Conservation (phyloP, 2,797 vertebrate genomes). For the Selene dorsalis region DNA sequence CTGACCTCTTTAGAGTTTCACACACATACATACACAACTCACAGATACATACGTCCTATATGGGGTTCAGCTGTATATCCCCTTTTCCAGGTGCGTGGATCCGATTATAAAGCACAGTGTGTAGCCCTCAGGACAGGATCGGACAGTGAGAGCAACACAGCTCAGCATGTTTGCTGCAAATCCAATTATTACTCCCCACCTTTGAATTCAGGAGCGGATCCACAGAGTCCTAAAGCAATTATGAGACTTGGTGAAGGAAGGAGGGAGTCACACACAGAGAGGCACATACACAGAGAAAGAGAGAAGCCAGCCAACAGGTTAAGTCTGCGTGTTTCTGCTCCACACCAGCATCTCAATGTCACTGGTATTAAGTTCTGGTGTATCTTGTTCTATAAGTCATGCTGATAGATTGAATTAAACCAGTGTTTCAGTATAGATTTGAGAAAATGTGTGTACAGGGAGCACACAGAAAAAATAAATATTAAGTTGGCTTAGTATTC, state of each 20-base stretch:
- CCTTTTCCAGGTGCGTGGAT: constrained; percentile 76
- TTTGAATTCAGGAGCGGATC: constrained; percentile 90
- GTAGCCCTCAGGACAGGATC: constrained; percentile 83
- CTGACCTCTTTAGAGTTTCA: constrained; percentile 21
- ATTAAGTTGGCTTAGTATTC: background rate
- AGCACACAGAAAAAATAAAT: background rate
- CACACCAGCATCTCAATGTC: constrained; percentile 46
- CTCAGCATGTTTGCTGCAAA: constrained; percentile 92
- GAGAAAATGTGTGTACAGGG: background rate
- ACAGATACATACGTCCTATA: constrained; percentile 39
- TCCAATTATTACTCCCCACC: constrained; percentile 90
- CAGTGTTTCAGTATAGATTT: background rate
- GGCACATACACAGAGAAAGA: constrained; percentile 26
- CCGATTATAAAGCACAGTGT: constrained; percentile 80
- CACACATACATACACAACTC: constrained; percentile 22
- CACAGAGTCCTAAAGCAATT: constrained; percentile 90
- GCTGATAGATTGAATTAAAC: background rate
- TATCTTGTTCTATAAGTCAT: background rate
- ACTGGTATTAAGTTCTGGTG: constrained; percentile 24
- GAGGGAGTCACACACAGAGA: constrained; percentile 43
- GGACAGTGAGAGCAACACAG: constrained; percentile 86
- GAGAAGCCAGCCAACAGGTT: constrained; percentile 59
- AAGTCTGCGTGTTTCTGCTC: constrained; percentile 80
- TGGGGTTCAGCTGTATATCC: constrained; percentile 34
- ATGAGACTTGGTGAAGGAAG: constrained; percentile 80